Conservation (phyloP, 1,140 invertebrate genomes). For the Drosophila eugracilis region DNA sequence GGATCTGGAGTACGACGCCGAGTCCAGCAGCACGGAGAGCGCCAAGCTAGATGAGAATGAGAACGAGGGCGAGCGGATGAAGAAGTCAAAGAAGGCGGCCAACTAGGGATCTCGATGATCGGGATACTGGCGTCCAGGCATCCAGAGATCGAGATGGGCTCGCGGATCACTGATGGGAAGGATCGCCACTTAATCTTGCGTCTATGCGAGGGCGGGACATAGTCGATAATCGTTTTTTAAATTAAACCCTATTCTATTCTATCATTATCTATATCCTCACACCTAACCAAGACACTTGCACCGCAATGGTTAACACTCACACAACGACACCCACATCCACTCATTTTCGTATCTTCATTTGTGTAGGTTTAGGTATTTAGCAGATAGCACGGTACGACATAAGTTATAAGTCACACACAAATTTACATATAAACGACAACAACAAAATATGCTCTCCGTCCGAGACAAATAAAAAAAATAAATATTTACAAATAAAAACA, state of each 20-base stretch:
- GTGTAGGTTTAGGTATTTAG: slow-evolving; percentile 80
- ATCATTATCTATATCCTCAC: slow-evolving; percentile 52
- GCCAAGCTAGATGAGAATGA: slow-evolving; percentile 81
- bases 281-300: slow-evolving; percentile 22
- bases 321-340: slow-evolving; percentile 19
- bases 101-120: slow-evolving; percentile 20
- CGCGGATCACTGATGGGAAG: slow-evolving; percentile 32
- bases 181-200: slow-evolving; percentile 49
- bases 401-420: slow-evolving; percentile 49
- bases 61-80: slow-evolving; percentile 71
- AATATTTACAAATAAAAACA: slow-evolving; percentile 55
- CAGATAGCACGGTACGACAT: slow-evolving; percentile 64
- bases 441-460: slow-evolving; percentile 48
- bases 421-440: slow-evolving; percentile 44
- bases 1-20: slow-evolving; percentile 72
- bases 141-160: slow-evolving; percentile 14
- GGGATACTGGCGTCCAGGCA: slow-evolving; percentile 9
- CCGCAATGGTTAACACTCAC: slow-evolving; percentile 46
- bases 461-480: slow-evolving; percentile 34
- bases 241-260: slow-evolving; percentile 58
- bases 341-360: slow-evolving; percentile 64
- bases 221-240: slow-evolving; percentile 65
- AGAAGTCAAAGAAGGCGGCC: slow-evolving; percentile 68
- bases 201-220: slow-evolving; percentile 71
- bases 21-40: slow-evolving; percentile 82